Evolutionary conservation across 2,113 vertebrate genomes (phyloP), one percentile per base, ranked within the genome.

Genomic region (Stigmatopora argus): DNA sequence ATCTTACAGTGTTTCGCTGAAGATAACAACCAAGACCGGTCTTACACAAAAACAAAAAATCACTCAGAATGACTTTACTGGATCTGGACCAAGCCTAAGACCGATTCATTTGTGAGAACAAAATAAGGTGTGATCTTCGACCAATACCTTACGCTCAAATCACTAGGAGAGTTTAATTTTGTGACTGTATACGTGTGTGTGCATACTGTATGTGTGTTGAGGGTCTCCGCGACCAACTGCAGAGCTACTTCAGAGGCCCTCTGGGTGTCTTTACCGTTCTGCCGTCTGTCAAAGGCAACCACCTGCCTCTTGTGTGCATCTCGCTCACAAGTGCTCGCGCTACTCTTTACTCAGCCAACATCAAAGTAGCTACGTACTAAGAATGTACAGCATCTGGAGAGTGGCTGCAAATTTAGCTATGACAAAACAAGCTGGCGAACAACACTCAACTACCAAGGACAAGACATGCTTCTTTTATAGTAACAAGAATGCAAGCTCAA

Each of bases 251-350:
- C 83, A 85, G 72, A 75, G 76, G 70, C 77, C 83, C 83, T 83
- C 72, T 71, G 79, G 84, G 81, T 85, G 75, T 88, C 82, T 87
- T 84, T 85, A 83, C 80, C 55, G 69, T 66, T 56, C 73, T 72
- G 66, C 77, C 82, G 73, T 85, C 85, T 86, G 86, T 84, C 82
- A 85, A 77, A 80, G 68, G 82, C 85, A 81, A 78, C 81, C 84
- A 87, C 80, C 86, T 85, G 78, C 79, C 74, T 77, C 66, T 75
- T 53, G 52, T 71, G 65, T 77, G 81, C 63, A 15, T 82, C 81
- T 62, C 65, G 75, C 77, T 69, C 79, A 76, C 79, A 69, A 87
- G 77, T 73, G 67, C 67, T 66, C 69, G 71, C 46, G 69, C 77
- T 78, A 70, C 57, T 72, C 79, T 56, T 79, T 35, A 47, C 73